Percentiles rank a stretch among this genome's conserved stretches.
phyloP scores from a whole-genome alignment of 23 tunicate species.

The Halocynthia aurantium region DNA sequence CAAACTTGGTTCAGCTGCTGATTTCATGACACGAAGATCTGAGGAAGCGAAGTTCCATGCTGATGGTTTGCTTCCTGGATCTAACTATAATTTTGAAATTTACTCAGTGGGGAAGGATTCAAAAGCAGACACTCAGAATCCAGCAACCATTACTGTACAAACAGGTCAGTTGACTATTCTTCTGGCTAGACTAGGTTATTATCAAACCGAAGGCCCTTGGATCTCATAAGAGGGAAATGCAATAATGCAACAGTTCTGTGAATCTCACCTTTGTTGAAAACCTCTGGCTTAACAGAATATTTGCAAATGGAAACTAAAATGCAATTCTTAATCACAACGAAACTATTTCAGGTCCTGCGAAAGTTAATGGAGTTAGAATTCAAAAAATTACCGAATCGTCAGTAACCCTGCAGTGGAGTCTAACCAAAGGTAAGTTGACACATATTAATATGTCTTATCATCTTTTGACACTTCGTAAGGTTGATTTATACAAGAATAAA shows the following conservation, averaged over 20 bases:
- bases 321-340: not conserved
- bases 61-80: constrained; percentile 27
- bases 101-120: constrained; percentile 44
- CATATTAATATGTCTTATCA: too few species aligned
- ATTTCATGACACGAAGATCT: constrained; percentile 3
- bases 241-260: too few species aligned
- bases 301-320: too few species aligned
- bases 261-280: too few species aligned
- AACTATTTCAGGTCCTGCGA: constrained; percentile 12
- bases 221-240: too few species aligned
- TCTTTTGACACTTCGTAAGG: too few species aligned
- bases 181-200: too few species aligned
- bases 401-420: constrained; percentile 19
- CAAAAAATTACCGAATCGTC: constrained; percentile 16
- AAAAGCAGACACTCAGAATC: constrained; percentile 18
- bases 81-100: constrained; percentile 34
- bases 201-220: too few species aligned
- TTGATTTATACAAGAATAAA: too few species aligned
- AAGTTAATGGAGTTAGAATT: constrained; percentile 9
- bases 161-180: not conserved
- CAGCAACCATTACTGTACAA: constrained; percentile 11
- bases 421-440: constrained; percentile 3
- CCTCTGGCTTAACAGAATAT: too few species aligned
- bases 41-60: not conserved
- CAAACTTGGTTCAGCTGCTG: constrained; percentile 4